These are phyloP conservation scores for Corydoras maculifer DNA, from an alignment of 2,113 vertebrate genomes.

Conservation along the genomic window DNA sequence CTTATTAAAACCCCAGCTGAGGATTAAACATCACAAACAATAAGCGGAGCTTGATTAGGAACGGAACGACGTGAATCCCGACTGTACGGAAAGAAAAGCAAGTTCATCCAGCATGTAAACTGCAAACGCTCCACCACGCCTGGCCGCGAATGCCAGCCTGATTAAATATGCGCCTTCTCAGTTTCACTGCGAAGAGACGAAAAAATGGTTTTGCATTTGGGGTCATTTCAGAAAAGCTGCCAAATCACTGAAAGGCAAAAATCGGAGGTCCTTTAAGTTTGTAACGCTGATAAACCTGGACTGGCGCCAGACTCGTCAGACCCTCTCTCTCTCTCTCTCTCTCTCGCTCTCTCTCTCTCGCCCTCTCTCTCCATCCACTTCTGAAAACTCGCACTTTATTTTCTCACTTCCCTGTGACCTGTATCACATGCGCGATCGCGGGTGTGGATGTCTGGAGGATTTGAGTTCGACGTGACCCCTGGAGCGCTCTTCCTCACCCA, in stretches of 20 bases:
- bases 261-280: slow-evolving; percentile 41
- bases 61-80: no score
- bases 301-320: slow-evolving; percentile 59
- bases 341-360: neutral
- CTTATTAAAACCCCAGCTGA: no score
- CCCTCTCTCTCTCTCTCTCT: slow-evolving; percentile 33
- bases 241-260: slow-evolving; percentile 48
- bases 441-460: slow-evolving; percentile 33
- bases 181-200: neutral
- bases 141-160: slow-evolving; percentile 19
- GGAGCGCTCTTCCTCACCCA: slow-evolving; percentile 37
- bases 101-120: slow-evolving; percentile 11
- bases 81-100: slow-evolving; percentile 18
- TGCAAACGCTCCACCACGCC: slow-evolving; percentile 11
- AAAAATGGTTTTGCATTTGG: slow-evolving; percentile 21
- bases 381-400: slow-evolving; percentile 26
- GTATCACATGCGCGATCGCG: slow-evolving; percentile 31
- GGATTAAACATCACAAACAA: no score
- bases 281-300: slow-evolving; percentile 59
- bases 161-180: slow-evolving; percentile 34
- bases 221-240: slow-evolving; percentile 45
- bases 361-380: slow-evolving; percentile 2
- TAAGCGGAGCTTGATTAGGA: no score
- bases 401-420: slow-evolving; percentile 46
- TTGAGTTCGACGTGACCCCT: slow-evolving; percentile 42